Conservation (phyloP, 2,888 invertebrate genomes). For the Endotricha flammealis region DNA sequence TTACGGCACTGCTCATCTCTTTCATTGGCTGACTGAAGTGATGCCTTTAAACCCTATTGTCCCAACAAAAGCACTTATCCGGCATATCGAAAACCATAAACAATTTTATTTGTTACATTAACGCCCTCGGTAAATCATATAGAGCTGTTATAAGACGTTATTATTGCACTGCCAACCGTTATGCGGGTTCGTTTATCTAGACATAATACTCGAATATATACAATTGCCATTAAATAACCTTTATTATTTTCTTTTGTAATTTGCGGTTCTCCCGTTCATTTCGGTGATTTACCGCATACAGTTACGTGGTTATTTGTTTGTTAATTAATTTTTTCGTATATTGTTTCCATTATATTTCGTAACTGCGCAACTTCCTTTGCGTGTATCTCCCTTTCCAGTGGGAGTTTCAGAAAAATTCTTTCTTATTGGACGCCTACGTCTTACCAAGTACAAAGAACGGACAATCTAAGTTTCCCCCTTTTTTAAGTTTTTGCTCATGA, state of each 20-base stretch:
- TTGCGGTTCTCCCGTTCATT: slow-evolving; percentile 13
- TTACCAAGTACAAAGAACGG: too few species aligned
- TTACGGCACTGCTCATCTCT: too few species aligned
- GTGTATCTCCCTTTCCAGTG: too few species aligned
- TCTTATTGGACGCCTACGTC: too few species aligned
- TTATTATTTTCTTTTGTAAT: slow-evolving; percentile 54
- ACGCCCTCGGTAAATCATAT: slow-evolving; percentile 61
- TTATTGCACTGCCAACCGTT: slow-evolving; percentile 52
- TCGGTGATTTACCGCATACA: not conserved
- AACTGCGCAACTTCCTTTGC: too few species aligned
- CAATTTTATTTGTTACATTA: slow-evolving; percentile 52
- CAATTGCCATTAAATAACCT: slow-evolving; percentile 39
- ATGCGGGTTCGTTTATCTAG: slow-evolving; percentile 28
- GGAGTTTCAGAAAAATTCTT: too few species aligned
- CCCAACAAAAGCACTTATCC: not conserved
- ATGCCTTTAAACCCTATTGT: too few species aligned
- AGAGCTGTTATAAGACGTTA: slow-evolving; percentile 61
- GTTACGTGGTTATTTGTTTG: not conserved
- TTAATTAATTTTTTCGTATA: not conserved
- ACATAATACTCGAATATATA: slow-evolving; percentile 55
- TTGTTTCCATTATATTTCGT: too few species aligned
- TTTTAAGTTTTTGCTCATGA: too few species aligned
- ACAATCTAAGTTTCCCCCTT: too few species aligned
- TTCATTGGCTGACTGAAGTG: too few species aligned
- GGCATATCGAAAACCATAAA: slow-evolving; percentile 17